phyloP scores from a whole-genome alignment of 2,113 vertebrate species.

The Pan paniscus region DNA sequence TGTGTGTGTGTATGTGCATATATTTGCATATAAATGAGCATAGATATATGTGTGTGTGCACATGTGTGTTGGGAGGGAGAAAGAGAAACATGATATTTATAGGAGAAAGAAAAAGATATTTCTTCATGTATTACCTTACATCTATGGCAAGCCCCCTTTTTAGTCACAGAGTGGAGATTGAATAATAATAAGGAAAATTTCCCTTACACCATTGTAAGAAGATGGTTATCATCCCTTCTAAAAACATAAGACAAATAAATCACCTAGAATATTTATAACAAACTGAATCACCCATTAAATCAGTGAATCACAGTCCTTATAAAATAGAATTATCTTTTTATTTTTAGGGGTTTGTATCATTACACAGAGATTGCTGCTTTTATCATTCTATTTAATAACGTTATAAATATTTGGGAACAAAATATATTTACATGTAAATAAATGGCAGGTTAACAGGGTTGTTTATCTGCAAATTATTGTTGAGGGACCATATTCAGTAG shows the following conservation, averaged over 20 bases:
- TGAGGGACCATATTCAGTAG: background rate
- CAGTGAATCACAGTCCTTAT: background rate
- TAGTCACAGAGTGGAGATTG: background rate
- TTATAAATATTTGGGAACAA: background rate
- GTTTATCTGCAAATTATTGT: background rate
- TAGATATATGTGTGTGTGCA: background rate
- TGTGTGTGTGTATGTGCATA: background rate
- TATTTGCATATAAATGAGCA: background rate
- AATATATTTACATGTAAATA: background rate
- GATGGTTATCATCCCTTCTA: background rate
- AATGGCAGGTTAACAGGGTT: background rate
- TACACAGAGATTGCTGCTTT: background rate
- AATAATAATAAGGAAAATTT: background rate
- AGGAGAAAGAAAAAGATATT: background rate
- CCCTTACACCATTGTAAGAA: background rate
- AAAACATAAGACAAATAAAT: background rate
- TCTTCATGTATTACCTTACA: background rate
- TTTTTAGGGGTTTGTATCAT: background rate
- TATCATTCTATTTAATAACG: background rate
- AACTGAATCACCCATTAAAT: background rate
- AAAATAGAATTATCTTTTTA: background rate
- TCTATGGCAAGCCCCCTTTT: background rate
- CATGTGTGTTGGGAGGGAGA: background rate
- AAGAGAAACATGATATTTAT: background rate
- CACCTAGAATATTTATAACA: constrained; percentile 1